These are phyloP conservation scores for Thysanoteuthis rhombus DNA, from an alignment of 2,888 invertebrate genomes.

Conservation along the genomic window DNA sequence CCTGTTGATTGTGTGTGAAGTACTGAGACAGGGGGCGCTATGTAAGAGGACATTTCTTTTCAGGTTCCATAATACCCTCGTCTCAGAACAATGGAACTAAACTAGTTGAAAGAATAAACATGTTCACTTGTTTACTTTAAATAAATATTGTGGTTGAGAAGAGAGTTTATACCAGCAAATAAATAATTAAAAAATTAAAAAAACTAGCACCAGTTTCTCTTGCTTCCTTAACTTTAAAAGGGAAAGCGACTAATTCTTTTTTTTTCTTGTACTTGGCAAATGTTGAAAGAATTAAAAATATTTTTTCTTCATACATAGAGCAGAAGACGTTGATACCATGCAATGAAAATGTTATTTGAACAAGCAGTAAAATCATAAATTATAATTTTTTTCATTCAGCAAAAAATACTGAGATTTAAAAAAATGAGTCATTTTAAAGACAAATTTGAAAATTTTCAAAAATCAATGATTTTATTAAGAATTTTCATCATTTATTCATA, in stretches of 20 bases:
- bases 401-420: neutral
- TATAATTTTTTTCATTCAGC: neutral
- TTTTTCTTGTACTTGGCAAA: neutral
- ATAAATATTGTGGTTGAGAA: neutral
- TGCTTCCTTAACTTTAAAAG: neutral
- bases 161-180: neutral
- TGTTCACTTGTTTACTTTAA: too few relatives aligned
- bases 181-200: neutral
- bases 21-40: too few relatives aligned
- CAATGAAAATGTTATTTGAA: neutral
- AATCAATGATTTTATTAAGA: neutral
- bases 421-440: neutral
- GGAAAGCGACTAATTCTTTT: neutral
- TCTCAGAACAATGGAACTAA: too few relatives aligned
- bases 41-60: too few relatives aligned
- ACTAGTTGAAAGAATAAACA: too few relatives aligned
- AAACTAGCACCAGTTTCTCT: neutral
- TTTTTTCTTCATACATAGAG: neutral
- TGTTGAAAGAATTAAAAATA: neutral
- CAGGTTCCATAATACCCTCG: too few relatives aligned
- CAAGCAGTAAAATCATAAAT: neutral
- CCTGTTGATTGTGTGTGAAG: too few relatives aligned
- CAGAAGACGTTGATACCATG: neutral
- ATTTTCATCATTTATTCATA: neutral
- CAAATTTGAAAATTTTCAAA: neutral